These are phyloP conservation scores for Columba janthina DNA, from an alignment of 2,113 vertebrate species.

Conservation along the genomic window DNA sequence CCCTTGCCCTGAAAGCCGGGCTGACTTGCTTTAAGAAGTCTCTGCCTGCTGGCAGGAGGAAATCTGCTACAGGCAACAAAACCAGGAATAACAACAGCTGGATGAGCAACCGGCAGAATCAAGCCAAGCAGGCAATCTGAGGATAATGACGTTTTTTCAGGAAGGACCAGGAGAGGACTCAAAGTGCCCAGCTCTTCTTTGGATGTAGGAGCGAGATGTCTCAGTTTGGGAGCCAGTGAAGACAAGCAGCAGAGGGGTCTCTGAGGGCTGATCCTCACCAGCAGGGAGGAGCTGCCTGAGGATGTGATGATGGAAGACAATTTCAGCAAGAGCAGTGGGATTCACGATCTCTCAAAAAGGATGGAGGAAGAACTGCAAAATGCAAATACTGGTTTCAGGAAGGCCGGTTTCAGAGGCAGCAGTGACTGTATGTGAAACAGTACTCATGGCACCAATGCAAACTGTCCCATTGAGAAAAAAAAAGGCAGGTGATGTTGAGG, in stretches of 20 bases:
- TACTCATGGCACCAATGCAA: neutral
- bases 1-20: neutral
- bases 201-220: neutral
- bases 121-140: neutral
- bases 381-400: neutral
- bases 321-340: neutral
- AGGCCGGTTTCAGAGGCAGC: neutral
- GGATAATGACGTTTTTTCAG: neutral
- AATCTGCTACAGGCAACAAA: neutral
- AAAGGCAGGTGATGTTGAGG: neutral
- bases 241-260: neutral
- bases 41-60: neutral
- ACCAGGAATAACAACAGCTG: neutral
- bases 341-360: neutral
- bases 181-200: neutral
- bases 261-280: neutral
- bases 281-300: neutral
- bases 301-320: neutral
- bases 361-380: neutral
- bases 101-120: neutral
- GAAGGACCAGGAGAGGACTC: neutral
- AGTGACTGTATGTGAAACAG: neutral
- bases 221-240: neutral
- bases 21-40: neutral
- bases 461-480: neutral